Percentiles rank a stretch among this genome's conserved stretches.
These are phyloP conservation scores for Nephrotoma flavescens DNA, from an alignment of 2,888 invertebrate species.

Conservation along the genomic window DNA sequence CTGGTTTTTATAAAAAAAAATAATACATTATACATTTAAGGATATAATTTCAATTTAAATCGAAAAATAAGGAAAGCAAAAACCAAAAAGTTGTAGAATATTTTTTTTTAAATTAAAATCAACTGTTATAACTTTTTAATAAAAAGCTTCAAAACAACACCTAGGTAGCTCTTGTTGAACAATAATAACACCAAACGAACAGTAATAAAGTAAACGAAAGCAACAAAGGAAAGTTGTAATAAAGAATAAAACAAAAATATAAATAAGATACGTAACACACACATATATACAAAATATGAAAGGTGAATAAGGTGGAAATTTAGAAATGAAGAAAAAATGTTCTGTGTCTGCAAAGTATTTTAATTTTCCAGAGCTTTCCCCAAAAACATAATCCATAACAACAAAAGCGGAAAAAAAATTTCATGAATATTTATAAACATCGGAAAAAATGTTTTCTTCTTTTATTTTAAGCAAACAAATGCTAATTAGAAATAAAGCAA, in stretches of 20 bases:
- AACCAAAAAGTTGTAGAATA: background rate
- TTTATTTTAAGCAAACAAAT: background rate
- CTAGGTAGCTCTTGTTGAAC: background rate
- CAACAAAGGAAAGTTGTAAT: background rate
- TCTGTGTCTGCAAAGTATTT: background rate
- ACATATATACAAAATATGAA: background rate
- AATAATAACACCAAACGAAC: background rate
- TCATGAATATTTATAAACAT: background rate
- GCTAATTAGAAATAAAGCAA: background rate
- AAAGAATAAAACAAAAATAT: background rate
- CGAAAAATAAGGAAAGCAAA: background rate
- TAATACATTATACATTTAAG: background rate
- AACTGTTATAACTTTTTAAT: background rate
- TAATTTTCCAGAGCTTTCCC: background rate
- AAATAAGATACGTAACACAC: background rate
- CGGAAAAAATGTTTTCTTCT: background rate
- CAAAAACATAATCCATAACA: background rate
- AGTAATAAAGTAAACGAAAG: background rate
- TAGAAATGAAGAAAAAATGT: background rate
- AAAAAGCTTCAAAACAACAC: background rate
- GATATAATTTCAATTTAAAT: background rate
- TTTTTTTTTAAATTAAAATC: background rate
- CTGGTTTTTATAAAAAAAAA: background rate
- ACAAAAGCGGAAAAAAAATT: background rate
- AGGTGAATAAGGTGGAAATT: background rate